Evolutionary conservation across 1,140 invertebrate genomes (phyloP), one percentile per base, ranked within the genome.

Genomic region (Eumeta japonica): DNA sequence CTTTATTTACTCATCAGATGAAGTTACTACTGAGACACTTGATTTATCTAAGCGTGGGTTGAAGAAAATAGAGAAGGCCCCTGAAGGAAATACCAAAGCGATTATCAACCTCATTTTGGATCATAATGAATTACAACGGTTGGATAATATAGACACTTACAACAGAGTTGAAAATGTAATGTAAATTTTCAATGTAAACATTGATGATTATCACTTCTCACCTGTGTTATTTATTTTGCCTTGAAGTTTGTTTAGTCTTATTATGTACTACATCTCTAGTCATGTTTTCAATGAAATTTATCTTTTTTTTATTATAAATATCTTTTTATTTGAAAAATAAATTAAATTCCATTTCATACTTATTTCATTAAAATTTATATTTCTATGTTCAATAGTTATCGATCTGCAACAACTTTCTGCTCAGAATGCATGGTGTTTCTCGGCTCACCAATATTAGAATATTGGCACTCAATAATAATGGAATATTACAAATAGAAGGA

Each of bases 111-210:
- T 94, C 32, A 85, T 92, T 45, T 76, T 90, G 16, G 89, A 94
- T 65, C 86, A 92, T 53, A 95, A 95, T 79, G 86, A 88, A 51
- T 71, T 95, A 34, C 86, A 90, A 50, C 83, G 88, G 48, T 80
- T 94, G 39, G 90, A 94, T 63, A 90, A 90, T 74, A 80, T 94
- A 43, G 89, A 93, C 53, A 84, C 84, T 31, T 93, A 87, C 64
- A 77, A 76, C 19, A 82, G 84, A 58, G 79, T 94, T 17, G 86
- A 86, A 76, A 90, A 89, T 79, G 90, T 92, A 78, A 67, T 47
- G 41, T 28, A 20, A 35, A 14, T 31, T 39, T 32, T 31, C n/a
- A 3, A 16, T 5, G 14, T 12, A 4, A 20, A 24, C 13, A 16
- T 29, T 28, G 20, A n/a, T 24, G n/a, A 24, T 24, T 24, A 24